A percentile compares a stretch with the other conserved stretches of the same genome.
These are phyloP conservation scores for Gila robusta DNA, from an alignment of 2,797 vertebrate species.

Conservation along the genomic window DNA sequence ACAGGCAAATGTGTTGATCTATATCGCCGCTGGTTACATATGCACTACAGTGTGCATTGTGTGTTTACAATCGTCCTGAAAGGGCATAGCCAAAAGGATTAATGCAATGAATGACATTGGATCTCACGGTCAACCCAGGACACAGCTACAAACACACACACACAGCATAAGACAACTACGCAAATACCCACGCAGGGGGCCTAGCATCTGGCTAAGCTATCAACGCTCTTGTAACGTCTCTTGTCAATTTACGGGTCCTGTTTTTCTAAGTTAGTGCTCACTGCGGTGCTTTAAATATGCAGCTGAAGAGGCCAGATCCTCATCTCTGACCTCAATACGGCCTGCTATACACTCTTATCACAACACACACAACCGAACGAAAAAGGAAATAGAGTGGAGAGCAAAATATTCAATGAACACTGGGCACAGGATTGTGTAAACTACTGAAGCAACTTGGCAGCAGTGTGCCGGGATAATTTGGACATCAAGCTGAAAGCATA, in stretches of 20 bases:
- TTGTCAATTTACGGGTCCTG: slow-evolving; percentile 26
- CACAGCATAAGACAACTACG: slow-evolving; percentile 5
- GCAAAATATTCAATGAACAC: slow-evolving; percentile 9
- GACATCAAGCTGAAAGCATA: slow-evolving; percentile 41
- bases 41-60: neutral
- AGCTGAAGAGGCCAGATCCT: slow-evolving; percentile 24
- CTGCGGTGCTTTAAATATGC: slow-evolving; percentile 41
- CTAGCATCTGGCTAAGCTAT: slow-evolving; percentile 42
- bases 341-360: slow-evolving; percentile 11
- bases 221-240: slow-evolving; percentile 23
- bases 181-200: slow-evolving; percentile 1
- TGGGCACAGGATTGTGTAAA: slow-evolving; percentile 36
- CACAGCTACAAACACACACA: slow-evolving; percentile 2
- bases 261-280: slow-evolving; percentile 42
- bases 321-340: neutral
- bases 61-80: slow-evolving; percentile 16
- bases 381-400: slow-evolving; percentile 17
- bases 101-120: slow-evolving; percentile 23
- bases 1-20: slow-evolving; percentile 19
- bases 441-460: slow-evolving; percentile 36
- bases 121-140: slow-evolving; percentile 1
- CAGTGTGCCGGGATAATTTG: slow-evolving; percentile 40
- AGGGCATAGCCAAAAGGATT: slow-evolving; percentile 4
- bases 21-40: neutral
- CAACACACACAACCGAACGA: neutral